These are phyloP conservation scores for Philereme vetulata DNA, from an alignment of 2,888 invertebrate species.

Conservation along the genomic window DNA sequence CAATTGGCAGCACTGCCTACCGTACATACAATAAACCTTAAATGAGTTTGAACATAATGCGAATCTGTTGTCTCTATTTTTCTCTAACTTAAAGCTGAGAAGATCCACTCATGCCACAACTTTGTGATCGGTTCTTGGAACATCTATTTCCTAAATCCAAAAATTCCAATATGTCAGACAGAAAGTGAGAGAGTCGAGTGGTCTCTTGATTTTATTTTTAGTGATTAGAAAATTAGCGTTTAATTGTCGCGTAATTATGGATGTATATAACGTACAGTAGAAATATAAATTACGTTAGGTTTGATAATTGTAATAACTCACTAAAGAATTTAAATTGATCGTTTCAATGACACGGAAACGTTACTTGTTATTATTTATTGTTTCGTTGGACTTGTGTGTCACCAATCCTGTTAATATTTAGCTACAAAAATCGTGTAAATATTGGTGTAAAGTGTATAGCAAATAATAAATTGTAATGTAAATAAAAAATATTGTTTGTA, in stretches of 20 bases:
- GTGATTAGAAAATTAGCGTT: constrained; percentile 40
- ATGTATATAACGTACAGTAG: constrained; percentile 21
- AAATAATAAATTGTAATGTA: constrained; percentile 73
- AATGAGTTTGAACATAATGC: too few relatives aligned
- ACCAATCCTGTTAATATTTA: constrained; percentile 50
- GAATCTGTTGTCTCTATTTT: neutral
- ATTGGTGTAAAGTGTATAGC: constrained; percentile 53
- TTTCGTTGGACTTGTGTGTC: constrained; percentile 56
- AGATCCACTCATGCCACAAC: neutral
- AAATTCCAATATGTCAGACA: constrained; percentile 68
- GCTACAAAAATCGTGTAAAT: constrained; percentile 47
- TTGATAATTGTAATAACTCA: too few relatives aligned
- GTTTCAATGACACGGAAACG: constrained; percentile 45
- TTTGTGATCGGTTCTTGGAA: neutral
- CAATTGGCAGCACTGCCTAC: too few relatives aligned
- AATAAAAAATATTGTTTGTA: constrained; percentile 80
- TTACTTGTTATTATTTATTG: constrained; percentile 69
- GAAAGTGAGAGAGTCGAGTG: constrained; percentile 37
- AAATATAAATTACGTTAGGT: constrained; percentile 15
- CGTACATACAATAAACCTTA: too few relatives aligned
- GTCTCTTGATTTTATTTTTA: constrained; percentile 37
- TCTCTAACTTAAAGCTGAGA: neutral
- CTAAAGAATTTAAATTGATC: constrained; percentile 25
- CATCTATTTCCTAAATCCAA: too few relatives aligned
- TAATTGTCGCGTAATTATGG: constrained; percentile 49